phyloP scores from a whole-genome alignment of 2,113 vertebrate genomes.

The Climacteris rufus region DNA sequence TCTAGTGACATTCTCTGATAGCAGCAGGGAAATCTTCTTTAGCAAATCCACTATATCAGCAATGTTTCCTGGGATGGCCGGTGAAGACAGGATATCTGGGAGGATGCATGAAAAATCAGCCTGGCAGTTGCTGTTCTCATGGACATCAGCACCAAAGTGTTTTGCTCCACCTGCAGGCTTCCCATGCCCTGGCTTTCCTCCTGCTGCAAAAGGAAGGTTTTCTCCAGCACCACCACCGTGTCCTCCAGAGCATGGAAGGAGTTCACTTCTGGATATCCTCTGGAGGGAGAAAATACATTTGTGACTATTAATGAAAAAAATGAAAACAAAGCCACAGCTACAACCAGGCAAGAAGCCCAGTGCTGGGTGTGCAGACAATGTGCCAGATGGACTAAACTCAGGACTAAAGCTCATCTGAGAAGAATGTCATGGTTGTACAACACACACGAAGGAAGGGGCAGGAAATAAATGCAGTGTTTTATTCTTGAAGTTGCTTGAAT shows the following conservation, averaged over 20 bases:
- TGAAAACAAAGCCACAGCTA: background rate
- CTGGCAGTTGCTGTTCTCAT: slow-evolving; percentile 9
- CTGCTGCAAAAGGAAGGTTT: background rate
- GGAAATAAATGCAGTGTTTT: background rate
- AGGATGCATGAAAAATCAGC: slow-evolving; percentile 65
- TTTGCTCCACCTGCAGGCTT: background rate
- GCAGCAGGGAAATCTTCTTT: slow-evolving; percentile 55
- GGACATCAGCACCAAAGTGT: background rate
- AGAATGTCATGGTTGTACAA: background rate
- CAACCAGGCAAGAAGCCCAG: background rate
- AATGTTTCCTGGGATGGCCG: slow-evolving; percentile 69
- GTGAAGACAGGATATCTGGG: slow-evolving; percentile 55
- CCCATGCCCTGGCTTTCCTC: background rate
- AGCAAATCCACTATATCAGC: slow-evolving; percentile 68
- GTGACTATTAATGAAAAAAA: background rate
- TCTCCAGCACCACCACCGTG: background rate
- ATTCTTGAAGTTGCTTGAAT: background rate
- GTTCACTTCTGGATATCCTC: background rate
- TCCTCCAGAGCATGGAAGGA: background rate
- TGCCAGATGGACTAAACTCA: background rate
- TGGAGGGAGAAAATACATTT: background rate
- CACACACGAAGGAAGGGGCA: background rate
- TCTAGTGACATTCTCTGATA: slow-evolving; percentile 49
- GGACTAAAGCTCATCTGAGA: background rate
- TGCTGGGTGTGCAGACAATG: background rate